Evolutionary conservation across 1,140 invertebrate species (phyloP).

Genomic region (Bombus haemorrhoidalis): DNA sequence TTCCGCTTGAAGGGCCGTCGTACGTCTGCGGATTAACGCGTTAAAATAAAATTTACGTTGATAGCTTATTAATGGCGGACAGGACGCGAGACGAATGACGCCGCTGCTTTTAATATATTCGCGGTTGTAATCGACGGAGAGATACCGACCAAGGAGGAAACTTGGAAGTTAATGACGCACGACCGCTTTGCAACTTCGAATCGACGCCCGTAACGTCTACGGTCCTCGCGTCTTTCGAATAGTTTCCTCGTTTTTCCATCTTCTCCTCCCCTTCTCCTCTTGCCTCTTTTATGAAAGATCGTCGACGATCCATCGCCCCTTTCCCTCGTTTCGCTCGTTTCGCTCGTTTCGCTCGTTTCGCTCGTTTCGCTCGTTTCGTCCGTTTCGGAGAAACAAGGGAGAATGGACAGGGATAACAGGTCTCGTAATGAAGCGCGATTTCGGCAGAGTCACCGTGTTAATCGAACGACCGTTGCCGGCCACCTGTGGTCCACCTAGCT

Average conservation of each 20-base stretch:
- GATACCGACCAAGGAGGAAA: not conserved
- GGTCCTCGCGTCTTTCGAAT: conserved; percentile 16
- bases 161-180: conserved; percentile 36
- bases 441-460: conserved; percentile 57
- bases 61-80: conserved; percentile 41
- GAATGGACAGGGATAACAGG: conserved; percentile 38
- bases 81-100: conserved; percentile 41
- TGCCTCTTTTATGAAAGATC: not conserved
- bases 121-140: conserved; percentile 16
- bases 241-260: conserved; percentile 8
- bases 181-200: conserved; percentile 31
- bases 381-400: conserved; percentile 2
- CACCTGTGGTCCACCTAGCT: conserved; percentile 49
- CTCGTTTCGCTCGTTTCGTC: too few relatives aligned
- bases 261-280: not conserved
- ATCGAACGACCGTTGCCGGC: conserved; percentile 57
- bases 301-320: not conserved
- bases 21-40: conserved; percentile 45
- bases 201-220: not conserved
- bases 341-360: too few relatives aligned
- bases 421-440: conserved; percentile 56
- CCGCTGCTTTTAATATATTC: conserved; percentile 39
- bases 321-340: too few relatives aligned
- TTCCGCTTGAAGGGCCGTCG: conserved; percentile 26
- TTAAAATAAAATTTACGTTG: conserved; percentile 47